These are phyloP conservation scores for Amitus sp. DNA, from an alignment of 2,888 invertebrate genomes.

Conservation along the genomic window DNA sequence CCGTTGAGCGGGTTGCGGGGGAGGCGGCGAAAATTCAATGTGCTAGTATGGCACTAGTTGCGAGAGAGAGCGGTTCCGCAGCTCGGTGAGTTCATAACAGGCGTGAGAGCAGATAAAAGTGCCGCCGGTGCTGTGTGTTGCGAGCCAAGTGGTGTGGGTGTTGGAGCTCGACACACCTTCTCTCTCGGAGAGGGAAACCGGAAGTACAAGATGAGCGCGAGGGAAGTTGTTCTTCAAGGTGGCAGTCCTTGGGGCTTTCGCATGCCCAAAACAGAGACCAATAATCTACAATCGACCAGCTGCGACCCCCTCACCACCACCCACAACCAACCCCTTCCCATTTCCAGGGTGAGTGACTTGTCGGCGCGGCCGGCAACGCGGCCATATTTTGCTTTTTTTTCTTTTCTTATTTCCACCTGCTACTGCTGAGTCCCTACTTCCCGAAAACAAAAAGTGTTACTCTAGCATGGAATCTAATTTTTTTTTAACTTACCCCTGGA, in stretches of 20 bases:
- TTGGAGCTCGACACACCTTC: conserved; percentile 14
- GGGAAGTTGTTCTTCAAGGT: conserved; percentile 80
- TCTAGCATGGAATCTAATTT: too few relatives aligned
- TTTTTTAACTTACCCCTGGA: too few relatives aligned
- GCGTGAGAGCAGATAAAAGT: conserved; percentile 8
- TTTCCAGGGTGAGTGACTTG: conserved; percentile 77
- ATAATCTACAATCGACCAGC: too few relatives aligned
- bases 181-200: conserved; percentile 17
- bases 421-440: too few relatives aligned
- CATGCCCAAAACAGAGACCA: conserved; percentile 86
- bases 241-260: conserved; percentile 92
- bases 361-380: conserved; percentile 5
- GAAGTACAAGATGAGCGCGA: conserved; percentile 71
- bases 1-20: conserved; percentile 45
- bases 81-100: conserved; percentile 1
- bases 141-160: not conserved
- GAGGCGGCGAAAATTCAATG: conserved; percentile 51
- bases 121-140: conserved; percentile 4
- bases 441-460: too few relatives aligned
- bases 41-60: conserved; percentile 61
- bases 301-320: too few relatives aligned
- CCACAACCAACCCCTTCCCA: conserved; percentile 80
- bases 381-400: not conserved
- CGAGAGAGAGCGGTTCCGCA: conserved; percentile 45
- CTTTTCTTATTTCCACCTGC: not conserved